Evolutionary conservation across 2,113 vertebrate genomes (phyloP).

Genomic region (Oophaga pumilio): DNA sequence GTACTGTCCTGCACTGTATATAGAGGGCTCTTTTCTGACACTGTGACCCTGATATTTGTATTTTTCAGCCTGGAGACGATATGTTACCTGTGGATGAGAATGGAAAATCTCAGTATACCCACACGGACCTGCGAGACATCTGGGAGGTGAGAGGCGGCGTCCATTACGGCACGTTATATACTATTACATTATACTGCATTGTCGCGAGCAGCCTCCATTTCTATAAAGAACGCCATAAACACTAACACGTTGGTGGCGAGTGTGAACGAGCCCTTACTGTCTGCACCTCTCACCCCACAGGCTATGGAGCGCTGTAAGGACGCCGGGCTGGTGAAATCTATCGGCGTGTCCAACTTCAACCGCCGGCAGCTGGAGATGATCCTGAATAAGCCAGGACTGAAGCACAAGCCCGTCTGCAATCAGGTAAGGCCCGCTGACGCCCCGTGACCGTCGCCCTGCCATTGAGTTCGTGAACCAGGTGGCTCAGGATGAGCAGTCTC

Average conservation of each 20-base stretch:
- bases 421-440: conserved; percentile 75
- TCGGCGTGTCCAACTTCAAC: conserved; percentile 96
- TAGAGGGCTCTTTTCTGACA: background rate
- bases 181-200: background rate
- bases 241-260: too few relatives aligned
- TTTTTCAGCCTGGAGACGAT: conserved; percentile 22
- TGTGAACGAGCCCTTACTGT: background rate
- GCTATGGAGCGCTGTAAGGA: conserved; percentile 93
- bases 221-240: background rate
- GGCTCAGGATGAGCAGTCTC: background rate
- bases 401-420: conserved; percentile 89
- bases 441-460: background rate
- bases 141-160: conserved; percentile 74
- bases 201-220: background rate
- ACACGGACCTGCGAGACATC: conserved; percentile 77
- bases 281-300: conserved; percentile 63
- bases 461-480: background rate
- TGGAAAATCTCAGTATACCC: conserved; percentile 72
- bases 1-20: background rate
- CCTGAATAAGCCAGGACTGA: conserved; percentile 91
- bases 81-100: conserved; percentile 61
- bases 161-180: background rate
- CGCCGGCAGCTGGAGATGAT: conserved; percentile 89
- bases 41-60: background rate
- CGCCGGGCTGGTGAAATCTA: conserved; percentile 87